Base-by-base conservation (phyloP, 2,113 vertebrate species). In the Gobius niger region DNA sequence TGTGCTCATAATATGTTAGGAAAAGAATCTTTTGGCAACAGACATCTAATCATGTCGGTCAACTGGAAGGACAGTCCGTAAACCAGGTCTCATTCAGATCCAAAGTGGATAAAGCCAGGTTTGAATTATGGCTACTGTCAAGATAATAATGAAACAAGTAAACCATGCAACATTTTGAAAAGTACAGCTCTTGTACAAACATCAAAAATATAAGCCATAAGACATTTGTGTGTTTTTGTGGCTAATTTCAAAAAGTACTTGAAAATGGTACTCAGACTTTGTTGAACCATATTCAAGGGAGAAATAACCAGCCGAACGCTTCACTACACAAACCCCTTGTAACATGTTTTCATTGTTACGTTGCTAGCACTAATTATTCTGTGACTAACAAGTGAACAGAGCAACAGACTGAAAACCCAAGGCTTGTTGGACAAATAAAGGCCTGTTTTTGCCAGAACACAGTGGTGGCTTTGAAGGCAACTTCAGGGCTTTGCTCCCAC, bases 161-260 rank as follows among this genome's bases (percentile, higher is more conserved):
- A 24, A 54, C 18, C 4, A 12, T 54, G 1, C 52, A 54, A 19
- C n/a, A 56, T 11, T 4, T 24, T 34, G 53, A 34, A 40, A 7
- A 57, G 19, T 19, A 19, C 10, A 24, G 2, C 18, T 10, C 6
- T 54, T 60, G 24, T 7, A 13, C 61, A 66, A 54, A 63, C 44
- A 62, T 50, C 15, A 60, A 73, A 60, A 44, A 59, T 34, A 60
- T 67, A 76, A 67, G 54, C 47, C 49, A 75, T 80, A 70, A 70
- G 41, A 53, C 50, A 56, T 19, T 19, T 19, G 9, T 34, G 57
- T 72, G 70, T 76, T 46, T 77, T 73, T 76, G 49, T 50, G 42
- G 62, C 54, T 19, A 11, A 63, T 52, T 78, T 76, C 64, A 63
- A 76, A 84, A 53, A 65, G 12, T 8, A n/a, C 46, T 62, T 63